These are phyloP conservation scores for Pilophorus perplexus DNA, from an alignment of 2,888 invertebrate genomes.

Conservation along the genomic window DNA sequence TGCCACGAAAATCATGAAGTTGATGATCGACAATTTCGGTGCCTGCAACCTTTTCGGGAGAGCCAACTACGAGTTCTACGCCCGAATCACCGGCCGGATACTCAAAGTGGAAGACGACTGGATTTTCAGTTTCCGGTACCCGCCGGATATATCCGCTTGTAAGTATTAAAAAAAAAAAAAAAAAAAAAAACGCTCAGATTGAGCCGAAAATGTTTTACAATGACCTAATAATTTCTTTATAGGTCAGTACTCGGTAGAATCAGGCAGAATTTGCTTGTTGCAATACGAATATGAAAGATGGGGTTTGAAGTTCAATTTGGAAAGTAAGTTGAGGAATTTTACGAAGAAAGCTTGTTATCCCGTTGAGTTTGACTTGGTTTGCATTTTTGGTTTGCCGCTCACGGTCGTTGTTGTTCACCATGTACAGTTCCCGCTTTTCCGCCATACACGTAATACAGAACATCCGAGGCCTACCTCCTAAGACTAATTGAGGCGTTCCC, in stretches of 20 bases:
- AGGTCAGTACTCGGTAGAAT: conserved; percentile 84
- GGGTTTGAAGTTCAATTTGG: conserved; percentile 77
- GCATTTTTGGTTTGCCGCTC: no score
- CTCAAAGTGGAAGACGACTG: conserved; percentile 91
- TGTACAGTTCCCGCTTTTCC: no score
- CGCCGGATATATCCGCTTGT: conserved; percentile 64
- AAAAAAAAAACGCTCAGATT: no score
- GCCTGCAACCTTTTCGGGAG: conserved; percentile 92
- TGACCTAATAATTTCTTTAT: no score
- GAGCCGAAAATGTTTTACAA: no score
- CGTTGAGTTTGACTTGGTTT: no score
- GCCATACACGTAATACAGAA: no score
- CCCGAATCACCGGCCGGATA: conserved; percentile 87
- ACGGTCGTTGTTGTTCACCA: no score
- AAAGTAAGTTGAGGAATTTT: conserved; percentile 70
- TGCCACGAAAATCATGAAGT: conserved; percentile 93
- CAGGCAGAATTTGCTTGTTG: conserved; percentile 60
- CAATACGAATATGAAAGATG: conserved; percentile 86
- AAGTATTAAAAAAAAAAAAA: conserved; percentile 50
- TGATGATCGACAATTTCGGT: conserved; percentile 96
- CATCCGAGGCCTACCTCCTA: no score
- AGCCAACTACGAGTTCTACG: conserved; percentile 93
- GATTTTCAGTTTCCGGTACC: conserved; percentile 91
- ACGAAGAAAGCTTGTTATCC: no score
- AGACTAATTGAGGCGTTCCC: background rate